Evolutionary conservation across 2,113 vertebrate species (phyloP).

Genomic region (Gadus macrocephalus): DNA sequence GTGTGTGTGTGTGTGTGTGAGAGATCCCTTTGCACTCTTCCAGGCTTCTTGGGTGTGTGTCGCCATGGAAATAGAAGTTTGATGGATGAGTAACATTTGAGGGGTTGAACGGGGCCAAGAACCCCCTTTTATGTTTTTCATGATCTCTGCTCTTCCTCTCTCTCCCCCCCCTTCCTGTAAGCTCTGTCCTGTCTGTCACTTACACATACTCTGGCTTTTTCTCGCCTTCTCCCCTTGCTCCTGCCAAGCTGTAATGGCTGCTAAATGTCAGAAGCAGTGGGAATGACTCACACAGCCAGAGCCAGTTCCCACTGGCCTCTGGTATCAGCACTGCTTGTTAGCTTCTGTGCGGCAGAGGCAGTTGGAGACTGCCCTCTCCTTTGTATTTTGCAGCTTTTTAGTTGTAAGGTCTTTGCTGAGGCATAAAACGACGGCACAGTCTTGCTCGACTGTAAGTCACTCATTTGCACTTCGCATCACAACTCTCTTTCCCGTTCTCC

Average conservation of each 20-base stretch:
- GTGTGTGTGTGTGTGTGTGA: too few species aligned
- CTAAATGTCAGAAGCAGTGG: slow-evolving; percentile 36
- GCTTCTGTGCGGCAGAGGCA: not conserved
- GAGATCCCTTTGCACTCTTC: slow-evolving; percentile 47
- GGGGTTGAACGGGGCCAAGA: slow-evolving; percentile 27
- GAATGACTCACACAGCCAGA: slow-evolving; percentile 38
- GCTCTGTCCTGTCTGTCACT: slow-evolving; percentile 16
- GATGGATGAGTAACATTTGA: slow-evolving; percentile 57
- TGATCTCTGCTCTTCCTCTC: slow-evolving; percentile 25
- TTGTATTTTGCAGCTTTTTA: too few species aligned
- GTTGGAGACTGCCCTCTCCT: not conserved
- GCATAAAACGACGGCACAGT: not conserved
- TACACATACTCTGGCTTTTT: slow-evolving; percentile 13
- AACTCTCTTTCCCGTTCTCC: not conserved
- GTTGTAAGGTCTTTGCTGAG: not conserved
- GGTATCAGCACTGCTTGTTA: slow-evolving; percentile 17
- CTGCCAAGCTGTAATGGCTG: slow-evolving; percentile 28
- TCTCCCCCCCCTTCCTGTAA: slow-evolving; percentile 14
- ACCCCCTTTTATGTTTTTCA: slow-evolving; percentile 28
- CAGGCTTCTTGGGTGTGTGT: slow-evolving; percentile 71
- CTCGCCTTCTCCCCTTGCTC: not conserved
- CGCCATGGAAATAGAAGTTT: slow-evolving; percentile 48
- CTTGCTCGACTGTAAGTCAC: not conserved
- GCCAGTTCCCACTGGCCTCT: slow-evolving; percentile 1
- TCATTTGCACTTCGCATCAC: not conserved